A percentile compares a stretch with the other conserved stretches of the same genome.
Conservation (phyloP, 2,888 invertebrate genomes). For the Metalampra italica region DNA sequence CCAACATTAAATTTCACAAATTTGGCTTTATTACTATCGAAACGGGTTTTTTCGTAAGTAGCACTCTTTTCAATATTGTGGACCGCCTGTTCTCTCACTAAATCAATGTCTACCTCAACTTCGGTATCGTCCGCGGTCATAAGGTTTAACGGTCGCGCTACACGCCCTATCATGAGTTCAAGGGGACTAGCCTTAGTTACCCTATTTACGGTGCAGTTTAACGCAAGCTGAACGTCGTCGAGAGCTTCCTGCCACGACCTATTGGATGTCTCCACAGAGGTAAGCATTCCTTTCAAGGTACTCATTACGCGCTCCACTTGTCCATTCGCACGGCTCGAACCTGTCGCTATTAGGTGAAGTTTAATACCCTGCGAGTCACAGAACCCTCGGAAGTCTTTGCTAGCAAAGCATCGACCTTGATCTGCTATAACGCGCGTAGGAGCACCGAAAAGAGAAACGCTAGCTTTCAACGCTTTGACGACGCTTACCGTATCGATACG, state of each 20-base stretch:
- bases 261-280: conserved; percentile 17
- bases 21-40: too few relatives aligned
- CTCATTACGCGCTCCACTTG: conserved; percentile 27
- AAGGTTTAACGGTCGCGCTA: too few relatives aligned
- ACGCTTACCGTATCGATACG: conserved; percentile 19
- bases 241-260: conserved; percentile 26
- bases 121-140: too few relatives aligned
- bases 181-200: conserved; percentile 12
- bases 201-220: conserved; percentile 24
- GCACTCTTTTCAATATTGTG: too few relatives aligned
- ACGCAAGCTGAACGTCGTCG: conserved; percentile 24
- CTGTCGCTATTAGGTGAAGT: conserved; percentile 26
- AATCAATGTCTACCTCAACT: too few relatives aligned
- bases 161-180: conserved; percentile 27
- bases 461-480: conserved; percentile 8
- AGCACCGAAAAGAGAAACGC: conserved; percentile 14
- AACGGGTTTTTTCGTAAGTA: too few relatives aligned
- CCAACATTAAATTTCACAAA: too few relatives aligned
- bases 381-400: conserved; percentile 9
- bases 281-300: conserved; percentile 22
- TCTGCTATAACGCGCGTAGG: conserved; percentile 15
- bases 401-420: conserved; percentile 15
- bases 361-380: conserved; percentile 17
- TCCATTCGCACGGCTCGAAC: conserved; percentile 25
- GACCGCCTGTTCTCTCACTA: too few relatives aligned